Evolutionary conservation across 2,888 invertebrate species (phyloP).

Genomic region (Zele albiditarsus): DNA sequence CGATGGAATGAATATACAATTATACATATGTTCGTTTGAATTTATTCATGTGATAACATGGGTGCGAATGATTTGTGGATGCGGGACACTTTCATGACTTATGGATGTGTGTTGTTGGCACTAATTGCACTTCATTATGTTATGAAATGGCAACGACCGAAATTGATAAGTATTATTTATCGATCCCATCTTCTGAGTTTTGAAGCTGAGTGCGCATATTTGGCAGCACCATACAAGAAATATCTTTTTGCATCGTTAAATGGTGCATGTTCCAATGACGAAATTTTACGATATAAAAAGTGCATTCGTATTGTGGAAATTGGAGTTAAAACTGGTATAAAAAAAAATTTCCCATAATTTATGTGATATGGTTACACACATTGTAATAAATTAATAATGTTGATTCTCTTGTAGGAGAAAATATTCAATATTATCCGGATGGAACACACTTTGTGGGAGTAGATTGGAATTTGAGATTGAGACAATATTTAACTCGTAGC

Average conservation of each 20-base stretch:
- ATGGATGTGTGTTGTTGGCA: slow-evolving; percentile 53
- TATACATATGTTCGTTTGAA: background rate
- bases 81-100: slow-evolving; percentile 60
- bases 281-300: slow-evolving; percentile 57
- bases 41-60: slow-evolving; percentile 50
- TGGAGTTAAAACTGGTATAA: slow-evolving; percentile 66
- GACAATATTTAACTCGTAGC: slow-evolving; percentile 60
- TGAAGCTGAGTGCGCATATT: slow-evolving; percentile 63
- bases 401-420: slow-evolving; percentile 58
- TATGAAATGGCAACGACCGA: slow-evolving; percentile 55
- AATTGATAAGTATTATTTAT: slow-evolving; percentile 56
- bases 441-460: slow-evolving; percentile 62
- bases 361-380: background rate
- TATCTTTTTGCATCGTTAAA: slow-evolving; percentile 58
- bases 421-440: slow-evolving; percentile 65
- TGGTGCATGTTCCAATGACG: slow-evolving; percentile 58
- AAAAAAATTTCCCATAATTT: background rate
- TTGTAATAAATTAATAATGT: background rate
- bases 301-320: slow-evolving; percentile 65
- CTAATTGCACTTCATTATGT: slow-evolving; percentile 48
- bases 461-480: slow-evolving; percentile 63
- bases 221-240: slow-evolving; percentile 56
- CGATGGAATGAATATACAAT: background rate
- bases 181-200: slow-evolving; percentile 62
- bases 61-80: slow-evolving; percentile 62